Evolutionary conservation across 2,888 invertebrate genomes (phyloP).

Genomic region (Thecocarcelia acutangulata): DNA sequence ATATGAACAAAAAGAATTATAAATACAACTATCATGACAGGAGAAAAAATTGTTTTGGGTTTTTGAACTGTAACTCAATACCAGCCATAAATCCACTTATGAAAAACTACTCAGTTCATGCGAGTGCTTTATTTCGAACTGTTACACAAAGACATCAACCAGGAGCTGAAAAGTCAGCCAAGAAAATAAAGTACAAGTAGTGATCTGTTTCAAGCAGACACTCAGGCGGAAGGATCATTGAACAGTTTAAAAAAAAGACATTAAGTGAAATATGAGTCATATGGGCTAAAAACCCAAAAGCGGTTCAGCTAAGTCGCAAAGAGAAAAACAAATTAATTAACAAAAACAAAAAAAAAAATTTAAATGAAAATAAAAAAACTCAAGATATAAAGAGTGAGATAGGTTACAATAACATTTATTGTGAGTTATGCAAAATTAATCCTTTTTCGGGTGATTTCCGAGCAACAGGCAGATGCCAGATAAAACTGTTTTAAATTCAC

Average conservation of each 20-base stretch:
- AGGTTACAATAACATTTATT: too few relatives aligned
- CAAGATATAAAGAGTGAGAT: too few relatives aligned
- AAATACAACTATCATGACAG: conserved; percentile 29
- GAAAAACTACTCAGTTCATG: conserved; percentile 31
- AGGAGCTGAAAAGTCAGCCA: conserved; percentile 46
- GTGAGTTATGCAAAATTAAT: too few relatives aligned
- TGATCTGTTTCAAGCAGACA: conserved; percentile 32
- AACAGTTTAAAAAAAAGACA: conserved; percentile 8
- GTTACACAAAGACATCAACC: conserved; percentile 31
- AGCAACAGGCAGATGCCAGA: too few relatives aligned
- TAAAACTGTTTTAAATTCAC: too few relatives aligned
- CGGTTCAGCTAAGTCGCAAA: conserved; percentile 29
- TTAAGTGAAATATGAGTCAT: conserved; percentile 52
- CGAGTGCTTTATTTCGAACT: conserved; percentile 19
- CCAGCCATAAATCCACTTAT: conserved; percentile 62
- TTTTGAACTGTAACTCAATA: conserved; percentile 64
- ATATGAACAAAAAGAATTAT: conserved; percentile 15
- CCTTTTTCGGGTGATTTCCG: too few relatives aligned
- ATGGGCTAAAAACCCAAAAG: conserved; percentile 17
- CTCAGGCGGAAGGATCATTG: conserved; percentile 30
- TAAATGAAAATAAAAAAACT: too few relatives aligned
- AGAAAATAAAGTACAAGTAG: conserved; percentile 10
- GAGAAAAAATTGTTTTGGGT: conserved; percentile 29
- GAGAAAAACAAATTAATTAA: background rate
- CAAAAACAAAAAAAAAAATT: background rate